Conservation (phyloP, 2,888 invertebrate species). For the Stratiomys singularior region DNA sequence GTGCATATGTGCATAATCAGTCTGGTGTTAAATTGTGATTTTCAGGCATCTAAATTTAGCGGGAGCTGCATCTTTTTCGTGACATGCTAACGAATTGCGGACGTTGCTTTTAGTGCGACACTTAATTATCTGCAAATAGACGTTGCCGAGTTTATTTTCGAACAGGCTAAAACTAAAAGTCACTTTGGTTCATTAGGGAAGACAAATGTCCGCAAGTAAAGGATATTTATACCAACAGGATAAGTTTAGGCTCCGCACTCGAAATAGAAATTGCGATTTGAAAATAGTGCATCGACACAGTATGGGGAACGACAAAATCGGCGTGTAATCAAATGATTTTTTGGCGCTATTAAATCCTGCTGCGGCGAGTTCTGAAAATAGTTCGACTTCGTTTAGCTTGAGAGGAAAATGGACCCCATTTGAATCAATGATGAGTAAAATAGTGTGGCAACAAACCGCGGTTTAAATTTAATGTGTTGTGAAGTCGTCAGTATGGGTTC, state of each 20-base stretch:
- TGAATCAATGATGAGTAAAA: neutral
- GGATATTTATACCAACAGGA: neutral
- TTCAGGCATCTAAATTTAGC: slow-evolving; percentile 24
- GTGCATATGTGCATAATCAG: slow-evolving; percentile 21
- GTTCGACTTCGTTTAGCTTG: neutral
- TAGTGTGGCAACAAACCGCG: no score
- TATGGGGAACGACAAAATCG: neutral
- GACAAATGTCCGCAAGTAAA: neutral
- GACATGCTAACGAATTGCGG: slow-evolving; percentile 19
- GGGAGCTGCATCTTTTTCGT: slow-evolving; percentile 16
- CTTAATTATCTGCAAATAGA: slow-evolving; percentile 40
- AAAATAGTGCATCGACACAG: neutral
- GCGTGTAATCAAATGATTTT: no score
- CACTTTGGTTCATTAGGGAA: slow-evolving; percentile 13
- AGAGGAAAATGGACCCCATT: slow-evolving; percentile 20
- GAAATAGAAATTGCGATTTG: slow-evolving; percentile 7
- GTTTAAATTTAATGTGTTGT: no score
- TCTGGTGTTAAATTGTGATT: slow-evolving; percentile 28
- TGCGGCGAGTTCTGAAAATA: slow-evolving; percentile 2
- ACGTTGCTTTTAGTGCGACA: slow-evolving; percentile 22
- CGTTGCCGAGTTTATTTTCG: neutral
- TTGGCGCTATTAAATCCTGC: no score
- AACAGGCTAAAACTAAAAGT: neutral
- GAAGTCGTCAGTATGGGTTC: no score
- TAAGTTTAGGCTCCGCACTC: slow-evolving; percentile 15